Evolutionary conservation across 1,140 invertebrate genomes (phyloP).

Genomic region (Atta texana): DNA sequence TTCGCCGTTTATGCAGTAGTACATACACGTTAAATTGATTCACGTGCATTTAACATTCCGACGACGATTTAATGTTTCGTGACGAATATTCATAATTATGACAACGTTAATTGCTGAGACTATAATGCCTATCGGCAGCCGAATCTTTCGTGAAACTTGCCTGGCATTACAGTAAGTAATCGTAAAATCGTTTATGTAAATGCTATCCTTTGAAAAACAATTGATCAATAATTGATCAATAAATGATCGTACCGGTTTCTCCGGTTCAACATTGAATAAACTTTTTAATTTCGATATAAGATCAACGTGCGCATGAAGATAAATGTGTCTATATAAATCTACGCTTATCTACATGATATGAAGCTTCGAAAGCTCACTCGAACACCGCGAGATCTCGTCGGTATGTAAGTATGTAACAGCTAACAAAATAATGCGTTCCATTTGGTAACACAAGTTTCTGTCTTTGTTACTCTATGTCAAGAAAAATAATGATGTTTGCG

Average conservation of each 20-base stretch:
- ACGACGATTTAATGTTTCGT: neutral
- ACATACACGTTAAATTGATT: neutral
- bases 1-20: neutral
- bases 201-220: constrained; percentile 45
- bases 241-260: constrained; percentile 31
- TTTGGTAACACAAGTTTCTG: too few species aligned
- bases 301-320: constrained; percentile 50
- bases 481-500: too few species aligned
- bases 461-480: too few species aligned
- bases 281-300: constrained; percentile 44
- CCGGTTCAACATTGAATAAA: constrained; percentile 66
- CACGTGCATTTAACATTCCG: neutral
- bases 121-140: neutral
- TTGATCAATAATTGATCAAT: constrained; percentile 42
- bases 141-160: neutral
- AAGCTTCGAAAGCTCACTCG: constrained; percentile 59
- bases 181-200: neutral
- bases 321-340: constrained; percentile 59
- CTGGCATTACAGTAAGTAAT: neutral
- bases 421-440: too few species aligned
- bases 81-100: neutral
- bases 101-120: neutral
- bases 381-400: constrained; percentile 29
- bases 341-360: constrained; percentile 72
- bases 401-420: neutral